Conservation (phyloP, 2,113 vertebrate species). For the Stegostoma tigrinum region DNA sequence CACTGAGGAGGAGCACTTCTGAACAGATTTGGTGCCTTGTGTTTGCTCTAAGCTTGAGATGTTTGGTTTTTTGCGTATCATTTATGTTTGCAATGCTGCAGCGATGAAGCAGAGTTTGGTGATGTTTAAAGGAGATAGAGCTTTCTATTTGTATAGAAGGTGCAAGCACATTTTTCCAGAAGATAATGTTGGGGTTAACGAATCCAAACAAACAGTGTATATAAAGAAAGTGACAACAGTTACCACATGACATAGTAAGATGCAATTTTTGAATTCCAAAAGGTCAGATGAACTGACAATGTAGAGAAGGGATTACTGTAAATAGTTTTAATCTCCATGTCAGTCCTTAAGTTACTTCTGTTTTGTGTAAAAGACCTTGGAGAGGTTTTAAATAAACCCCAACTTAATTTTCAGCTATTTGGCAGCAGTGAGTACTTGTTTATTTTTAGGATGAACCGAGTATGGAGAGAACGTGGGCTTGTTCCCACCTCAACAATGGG, state of each 20-base stretch:
- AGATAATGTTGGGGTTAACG: not conserved
- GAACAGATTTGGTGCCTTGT: too few species aligned
- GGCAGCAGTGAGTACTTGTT: not conserved
- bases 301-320: not conserved
- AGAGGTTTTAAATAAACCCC: not conserved
- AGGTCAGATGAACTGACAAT: not conserved
- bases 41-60: too few species aligned
- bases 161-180: not conserved
- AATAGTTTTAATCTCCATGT: not conserved
- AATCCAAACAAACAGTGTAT: not conserved
- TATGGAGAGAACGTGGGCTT: not conserved
- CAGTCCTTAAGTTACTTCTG: not conserved
- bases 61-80: too few species aligned
- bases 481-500: not conserved
- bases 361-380: not conserved
- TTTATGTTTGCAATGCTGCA: too few species aligned
- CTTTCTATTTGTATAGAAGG: too few species aligned
- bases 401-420: not conserved
- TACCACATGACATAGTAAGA: not conserved
- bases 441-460: not conserved
- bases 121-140: too few species aligned
- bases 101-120: too few species aligned
- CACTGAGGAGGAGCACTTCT: too few species aligned
- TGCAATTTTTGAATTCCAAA: not conserved
- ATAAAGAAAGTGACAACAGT: not conserved